Base-by-base conservation (phyloP, 2,888 invertebrate species). In the Andrena camellia region DNA sequence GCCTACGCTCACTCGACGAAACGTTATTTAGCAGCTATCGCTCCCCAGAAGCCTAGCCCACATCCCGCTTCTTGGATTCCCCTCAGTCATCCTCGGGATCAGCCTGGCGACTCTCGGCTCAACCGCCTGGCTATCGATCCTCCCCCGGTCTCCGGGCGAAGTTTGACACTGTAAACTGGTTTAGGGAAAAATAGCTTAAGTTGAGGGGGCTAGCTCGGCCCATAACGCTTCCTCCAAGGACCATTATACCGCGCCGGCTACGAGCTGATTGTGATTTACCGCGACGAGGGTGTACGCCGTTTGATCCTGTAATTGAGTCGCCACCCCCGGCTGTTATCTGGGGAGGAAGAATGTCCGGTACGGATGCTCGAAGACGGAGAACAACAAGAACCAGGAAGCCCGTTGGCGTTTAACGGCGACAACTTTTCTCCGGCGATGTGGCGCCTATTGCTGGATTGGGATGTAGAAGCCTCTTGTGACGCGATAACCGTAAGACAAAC, bases 121-220 rank as follows among this genome's bases (percentile, higher is more conserved):
- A 79, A 35, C 54, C 77, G 33, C 48, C 8, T 23, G 29, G 54
- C 77, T 89, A 91, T 91, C 87, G 91, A 91, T 90, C 57, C 88
- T 42, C 86, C 42, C 31, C 33, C 57, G 69, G 74, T 75, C 79
- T 69, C 73, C 59, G 81, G 67, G 84, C 80, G 90, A 92, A 92
- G 89, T 92, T 92, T 91, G 90, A 89, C 90, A 87, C 87, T 88
- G 89, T 90, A 91, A 92, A 93, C 90, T 90, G 92, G 90, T 92
- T 92, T 90, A 90, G 86, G 90, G 91, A 93, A 93, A 92, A 93
- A 92, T 92, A 88, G 90, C 90, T 91, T 88, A 91, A 92, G 90
- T 92, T 90, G 62, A 89, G 90, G 89, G 89, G 90, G 89, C 86
- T 86, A 86, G 83, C 83, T 76, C 72, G 83, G 42, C 73, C 88